Percentiles rank a stretch among this genome's conserved stretches.
These are phyloP conservation scores for Entomobrya proxima DNA, from an alignment of 2,888 invertebrate species.

Conservation along the genomic window DNA sequence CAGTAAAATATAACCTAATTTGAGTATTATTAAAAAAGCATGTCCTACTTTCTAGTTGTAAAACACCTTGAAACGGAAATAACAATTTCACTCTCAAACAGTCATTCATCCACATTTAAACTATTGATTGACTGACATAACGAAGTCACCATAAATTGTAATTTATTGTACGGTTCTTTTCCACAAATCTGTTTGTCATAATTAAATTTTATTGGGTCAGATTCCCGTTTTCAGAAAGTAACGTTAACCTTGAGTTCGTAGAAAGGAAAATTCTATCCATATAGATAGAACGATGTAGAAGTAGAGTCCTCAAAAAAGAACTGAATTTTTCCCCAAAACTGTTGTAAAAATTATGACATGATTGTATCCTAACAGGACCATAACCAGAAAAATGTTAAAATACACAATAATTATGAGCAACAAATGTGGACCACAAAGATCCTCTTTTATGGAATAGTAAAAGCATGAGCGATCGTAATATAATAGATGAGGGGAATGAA, in stretches of 20 bases:
- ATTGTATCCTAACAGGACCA: not conserved
- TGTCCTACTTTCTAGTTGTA: constrained; percentile 36
- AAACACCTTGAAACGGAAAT: constrained; percentile 31
- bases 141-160: not conserved
- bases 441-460: too few species aligned
- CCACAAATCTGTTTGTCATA: constrained; percentile 28
- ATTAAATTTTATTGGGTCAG: constrained; percentile 51
- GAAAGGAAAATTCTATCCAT: not conserved
- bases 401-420: not conserved
- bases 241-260: constrained; percentile 41
- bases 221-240: constrained; percentile 53
- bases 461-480: not conserved
- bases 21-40: not conserved
- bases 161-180: constrained; percentile 56
- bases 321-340: not conserved
- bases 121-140: too few species aligned
- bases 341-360: not conserved
- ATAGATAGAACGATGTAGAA: not conserved
- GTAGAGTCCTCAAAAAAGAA: not conserved
- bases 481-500: not conserved
- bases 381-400: constrained; percentile 4
- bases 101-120: too few species aligned
- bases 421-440: not conserved
- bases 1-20: not conserved
- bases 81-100: not conserved